These are phyloP conservation scores for Lacanobia wlatinum DNA, from an alignment of 2,888 invertebrate species.

Conservation along the genomic window DNA sequence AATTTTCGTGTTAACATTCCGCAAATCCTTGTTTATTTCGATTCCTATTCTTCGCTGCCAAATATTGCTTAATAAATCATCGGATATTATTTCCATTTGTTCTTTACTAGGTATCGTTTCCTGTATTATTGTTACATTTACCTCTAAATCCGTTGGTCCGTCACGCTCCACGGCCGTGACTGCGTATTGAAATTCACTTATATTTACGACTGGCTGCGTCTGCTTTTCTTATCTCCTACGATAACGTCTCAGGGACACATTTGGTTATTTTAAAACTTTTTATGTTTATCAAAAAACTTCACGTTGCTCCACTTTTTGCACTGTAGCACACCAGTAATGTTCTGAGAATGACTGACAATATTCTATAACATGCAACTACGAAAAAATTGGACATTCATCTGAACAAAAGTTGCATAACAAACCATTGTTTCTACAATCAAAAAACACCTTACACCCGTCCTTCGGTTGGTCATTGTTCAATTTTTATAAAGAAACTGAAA, in stretches of 20 bases:
- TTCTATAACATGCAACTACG: constrained; percentile 64
- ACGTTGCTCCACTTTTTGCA: constrained; percentile 65
- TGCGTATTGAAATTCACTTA: constrained; percentile 52
- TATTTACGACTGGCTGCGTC: constrained; percentile 65
- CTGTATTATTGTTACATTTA: constrained; percentile 61
- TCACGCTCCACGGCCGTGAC: constrained; percentile 52
- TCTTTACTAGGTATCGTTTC: constrained; percentile 47
- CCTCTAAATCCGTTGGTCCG: constrained; percentile 54
- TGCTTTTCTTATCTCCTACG: constrained; percentile 66
- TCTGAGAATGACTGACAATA: constrained; percentile 76
- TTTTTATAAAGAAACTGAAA: constrained; percentile 90
- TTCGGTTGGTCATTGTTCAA: constrained; percentile 72
- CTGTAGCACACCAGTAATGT: constrained; percentile 65
- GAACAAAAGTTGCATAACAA: constrained; percentile 83
- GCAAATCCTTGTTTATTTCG: constrained; percentile 68
- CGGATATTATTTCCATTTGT: constrained; percentile 50
- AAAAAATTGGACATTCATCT: constrained; percentile 73
- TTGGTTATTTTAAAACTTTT: constrained; percentile 70
- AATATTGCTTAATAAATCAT: constrained; percentile 61
- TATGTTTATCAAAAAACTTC: constrained; percentile 74
- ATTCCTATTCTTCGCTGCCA: constrained; percentile 51
- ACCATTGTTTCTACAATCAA: constrained; percentile 83
- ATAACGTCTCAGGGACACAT: constrained; percentile 67
- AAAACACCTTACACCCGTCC: constrained; percentile 86
- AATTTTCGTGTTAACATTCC: constrained; percentile 66